Percentiles rank a stretch among this genome's conserved stretches.
phyloP scores from a whole-genome alignment of 2,113 vertebrate species.

The Psittacara wagleri region DNA sequence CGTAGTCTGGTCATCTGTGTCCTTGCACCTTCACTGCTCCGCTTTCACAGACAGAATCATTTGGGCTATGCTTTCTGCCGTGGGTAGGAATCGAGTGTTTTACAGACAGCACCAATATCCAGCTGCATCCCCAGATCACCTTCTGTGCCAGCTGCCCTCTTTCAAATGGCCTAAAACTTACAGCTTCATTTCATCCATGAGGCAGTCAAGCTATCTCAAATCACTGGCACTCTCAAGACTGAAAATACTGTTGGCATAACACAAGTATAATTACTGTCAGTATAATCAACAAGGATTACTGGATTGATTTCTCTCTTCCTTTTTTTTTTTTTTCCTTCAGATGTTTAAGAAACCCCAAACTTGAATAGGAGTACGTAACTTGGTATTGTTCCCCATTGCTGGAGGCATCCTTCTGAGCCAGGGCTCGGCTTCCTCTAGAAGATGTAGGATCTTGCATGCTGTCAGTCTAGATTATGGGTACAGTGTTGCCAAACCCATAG shows the following conservation, averaged over 20 bases:
- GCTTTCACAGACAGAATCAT: neutral
- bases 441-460: neutral
- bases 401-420: constrained; percentile 12
- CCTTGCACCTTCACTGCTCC: neutral
- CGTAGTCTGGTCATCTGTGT: neutral
- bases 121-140: neutral
- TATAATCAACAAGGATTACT: constrained; percentile 35
- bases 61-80: neutral
- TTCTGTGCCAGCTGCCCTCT: neutral
- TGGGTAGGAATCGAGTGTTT: neutral
- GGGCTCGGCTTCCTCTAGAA: neutral
- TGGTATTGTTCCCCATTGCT: constrained; percentile 49
- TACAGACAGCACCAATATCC: neutral
- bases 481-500: neutral
- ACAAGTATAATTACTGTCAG: constrained; percentile 15
- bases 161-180: neutral
- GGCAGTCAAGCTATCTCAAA: neutral
- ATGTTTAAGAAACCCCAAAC: constrained; percentile 55
- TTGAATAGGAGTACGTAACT: constrained; percentile 33
- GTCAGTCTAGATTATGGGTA: neutral
- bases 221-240: constrained; percentile 2
- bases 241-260: constrained; percentile 39
- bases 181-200: neutral
- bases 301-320: neutral
- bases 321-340: neutral